phyloP scores from a whole-genome alignment of 2,113 vertebrate species.

The Pterocles burchelli region DNA sequence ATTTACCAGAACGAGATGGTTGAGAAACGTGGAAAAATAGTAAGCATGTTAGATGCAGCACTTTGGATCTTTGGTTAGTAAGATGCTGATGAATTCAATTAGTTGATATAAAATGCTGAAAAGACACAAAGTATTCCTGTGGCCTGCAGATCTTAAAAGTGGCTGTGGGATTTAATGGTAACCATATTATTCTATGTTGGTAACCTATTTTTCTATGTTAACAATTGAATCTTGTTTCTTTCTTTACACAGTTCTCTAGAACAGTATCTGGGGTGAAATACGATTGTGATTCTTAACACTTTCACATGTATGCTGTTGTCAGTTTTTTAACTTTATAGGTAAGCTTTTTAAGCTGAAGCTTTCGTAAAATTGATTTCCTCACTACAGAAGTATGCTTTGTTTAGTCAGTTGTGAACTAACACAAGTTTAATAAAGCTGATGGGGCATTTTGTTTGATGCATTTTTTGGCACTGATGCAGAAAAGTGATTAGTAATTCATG shows the following conservation, averaged over 20 bases:
- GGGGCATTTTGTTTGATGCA: slow-evolving; percentile 38
- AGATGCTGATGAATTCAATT: background rate
- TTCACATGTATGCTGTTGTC: slow-evolving; percentile 20
- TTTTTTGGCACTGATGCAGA: slow-evolving; percentile 6
- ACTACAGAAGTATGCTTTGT: slow-evolving; percentile 32
- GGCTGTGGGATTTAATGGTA: slow-evolving; percentile 39
- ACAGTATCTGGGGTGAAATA: slow-evolving; percentile 11
- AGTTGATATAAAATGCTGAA: background rate
- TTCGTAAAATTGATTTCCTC: slow-evolving; percentile 7
- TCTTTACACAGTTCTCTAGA: background rate
- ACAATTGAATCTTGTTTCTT: slow-evolving; percentile 16
- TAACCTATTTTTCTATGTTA: slow-evolving; percentile 12
- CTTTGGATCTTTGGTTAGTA: background rate
- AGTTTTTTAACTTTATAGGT: background rate
- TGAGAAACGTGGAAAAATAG: background rate
- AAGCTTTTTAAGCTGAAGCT: background rate
- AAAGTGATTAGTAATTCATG: background rate
- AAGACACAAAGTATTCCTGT: background rate
- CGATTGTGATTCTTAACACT: slow-evolving; percentile 23
- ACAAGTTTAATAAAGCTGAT: slow-evolving; percentile 39
- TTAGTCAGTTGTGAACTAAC: slow-evolving; percentile 34
- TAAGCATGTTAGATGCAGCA: background rate
- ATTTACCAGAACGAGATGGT: background rate
- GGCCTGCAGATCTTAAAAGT: background rate
- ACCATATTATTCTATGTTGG: background rate